These are phyloP conservation scores for Dolichopus griseipennis DNA, from an alignment of 2,888 invertebrate genomes.

Conservation along the genomic window DNA sequence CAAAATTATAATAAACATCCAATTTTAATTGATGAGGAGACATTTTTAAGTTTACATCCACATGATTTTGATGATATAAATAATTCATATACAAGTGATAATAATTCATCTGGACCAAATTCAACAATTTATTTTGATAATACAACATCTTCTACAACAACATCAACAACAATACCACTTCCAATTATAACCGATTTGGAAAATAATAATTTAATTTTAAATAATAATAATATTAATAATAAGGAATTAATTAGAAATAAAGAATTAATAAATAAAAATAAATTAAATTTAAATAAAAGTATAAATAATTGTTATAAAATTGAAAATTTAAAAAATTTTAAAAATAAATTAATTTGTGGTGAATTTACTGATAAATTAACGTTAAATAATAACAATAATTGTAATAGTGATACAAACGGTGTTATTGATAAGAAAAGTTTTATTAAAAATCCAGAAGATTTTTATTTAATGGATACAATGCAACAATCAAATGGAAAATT, in stretches of 20 bases:
- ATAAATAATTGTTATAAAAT: constrained; percentile 41
- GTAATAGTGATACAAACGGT: constrained; percentile 13
- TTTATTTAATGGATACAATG: constrained; percentile 14
- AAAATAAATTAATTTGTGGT: constrained; percentile 39
- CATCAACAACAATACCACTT: constrained; percentile 16
- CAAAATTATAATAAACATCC: constrained; percentile 35
- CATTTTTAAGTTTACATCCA: constrained; percentile 43
- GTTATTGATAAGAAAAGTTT: constrained; percentile 12
- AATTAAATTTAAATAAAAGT: constrained; percentile 36
- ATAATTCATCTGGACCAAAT: constrained; percentile 33
- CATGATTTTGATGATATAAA: constrained; percentile 40
- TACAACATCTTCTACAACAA: constrained; percentile 12
- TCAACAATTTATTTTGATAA: constrained; percentile 40
- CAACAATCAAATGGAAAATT: constrained; percentile 10
- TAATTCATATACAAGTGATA: constrained; percentile 23
- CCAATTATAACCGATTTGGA: constrained; percentile 7
- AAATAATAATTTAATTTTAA: background rate
- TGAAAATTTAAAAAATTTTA: constrained; percentile 42
- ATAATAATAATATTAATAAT: constrained; percentile 10
- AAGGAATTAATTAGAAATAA: constrained; percentile 13
- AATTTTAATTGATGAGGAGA: constrained; percentile 41
- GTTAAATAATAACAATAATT: constrained; percentile 18
- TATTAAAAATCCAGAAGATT: constrained; percentile 16
- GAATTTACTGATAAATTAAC: constrained; percentile 33
- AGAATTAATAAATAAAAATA: constrained; percentile 17